phyloP scores from a whole-genome alignment of 2,113 vertebrate genomes.

The Acanthochromis polyacanthus region DNA sequence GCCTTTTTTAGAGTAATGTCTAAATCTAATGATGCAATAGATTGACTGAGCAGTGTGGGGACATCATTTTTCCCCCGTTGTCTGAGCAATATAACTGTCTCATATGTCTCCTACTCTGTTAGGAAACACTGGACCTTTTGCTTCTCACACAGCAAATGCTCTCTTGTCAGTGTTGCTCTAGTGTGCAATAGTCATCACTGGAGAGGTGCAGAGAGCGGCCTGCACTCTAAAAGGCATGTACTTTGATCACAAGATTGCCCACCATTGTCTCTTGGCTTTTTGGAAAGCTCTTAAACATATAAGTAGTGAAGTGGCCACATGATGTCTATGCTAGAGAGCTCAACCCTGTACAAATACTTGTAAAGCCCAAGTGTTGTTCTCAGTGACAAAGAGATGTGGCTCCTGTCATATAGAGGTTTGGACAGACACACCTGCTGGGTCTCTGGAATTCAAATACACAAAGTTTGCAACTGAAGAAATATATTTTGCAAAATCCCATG shows the following conservation, averaged over 20 bases:
- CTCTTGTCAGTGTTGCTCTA: conserved; percentile 27
- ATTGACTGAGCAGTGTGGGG: too few relatives aligned
- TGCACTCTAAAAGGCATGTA: conserved; percentile 20
- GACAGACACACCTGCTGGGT: conserved; percentile 17
- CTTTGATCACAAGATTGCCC: conserved; percentile 57
- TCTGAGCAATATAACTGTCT: neutral
- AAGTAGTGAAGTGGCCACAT: conserved; percentile 54
- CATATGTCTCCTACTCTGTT: neutral
- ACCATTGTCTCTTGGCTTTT: conserved; percentile 43
- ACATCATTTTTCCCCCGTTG: neutral
- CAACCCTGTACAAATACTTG: conserved; percentile 45
- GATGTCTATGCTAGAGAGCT: conserved; percentile 46
- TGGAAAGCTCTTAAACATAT: conserved; percentile 51
- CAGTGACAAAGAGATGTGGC: conserved; percentile 35
- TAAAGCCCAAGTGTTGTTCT: conserved; percentile 46
- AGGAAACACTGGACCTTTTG: conserved; percentile 12
- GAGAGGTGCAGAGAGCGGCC: conserved; percentile 46
- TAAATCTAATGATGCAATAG: too few relatives aligned
- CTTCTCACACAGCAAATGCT: conserved; percentile 8
- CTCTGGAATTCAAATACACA: neutral
- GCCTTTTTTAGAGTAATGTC: too few relatives aligned
- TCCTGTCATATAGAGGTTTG: conserved; percentile 19
- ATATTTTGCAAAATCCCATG: too few relatives aligned
- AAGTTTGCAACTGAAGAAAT: too few relatives aligned
- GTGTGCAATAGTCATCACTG: conserved; percentile 28